Evolutionary conservation across 2,113 vertebrate species (phyloP), one percentile per base, ranked within the genome.

Genomic region (Platanista minor): DNA sequence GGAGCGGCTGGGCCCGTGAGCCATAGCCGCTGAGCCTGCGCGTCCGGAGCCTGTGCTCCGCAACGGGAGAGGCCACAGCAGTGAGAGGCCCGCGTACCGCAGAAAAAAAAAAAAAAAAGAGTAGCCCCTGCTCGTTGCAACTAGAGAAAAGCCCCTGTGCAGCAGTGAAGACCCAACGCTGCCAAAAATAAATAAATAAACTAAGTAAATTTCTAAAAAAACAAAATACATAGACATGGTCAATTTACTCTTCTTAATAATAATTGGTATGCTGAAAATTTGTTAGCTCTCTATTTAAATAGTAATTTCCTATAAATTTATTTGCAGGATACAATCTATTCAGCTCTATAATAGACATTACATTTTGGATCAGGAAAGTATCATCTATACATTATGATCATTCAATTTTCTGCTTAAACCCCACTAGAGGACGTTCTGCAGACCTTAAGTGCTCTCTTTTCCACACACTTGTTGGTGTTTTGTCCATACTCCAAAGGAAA

Each of bases 221-320:
- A 43, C 8, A 9, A 78, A 46, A 82, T 46, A 83, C 83, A 88
- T 62, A 95, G 20, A 61, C 14, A 88, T 23, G 6, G 64, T 54
- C 29, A 82, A 93, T 89, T 82, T 82, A 91, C 31, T 96, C n/a
- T 91, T 89, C n/a, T 94, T 91, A 96, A 91, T 91, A 94, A 5
- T 87, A 94, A 75, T 75, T 91, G 33, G 13, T 52, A 91, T 93
- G 46, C 2, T 67, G 82, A 95, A 91, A 87, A 41, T 67, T 41
- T 92, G 25, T 75, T 86, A 77, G 54, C 74, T 85, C 96, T 57
- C 25, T 72, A 67, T n/a, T 43, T 85, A 96, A 90, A 67, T 84
- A 31, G 21, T 57, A 74, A 91, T 86, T 93, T 89, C 31, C 25
- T 41, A 78, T 82, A 93, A 62, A 59, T 92, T 74, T 90, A 89